Base-by-base conservation (phyloP, 2,113 vertebrate species). In the Trinectes maculatus region DNA sequence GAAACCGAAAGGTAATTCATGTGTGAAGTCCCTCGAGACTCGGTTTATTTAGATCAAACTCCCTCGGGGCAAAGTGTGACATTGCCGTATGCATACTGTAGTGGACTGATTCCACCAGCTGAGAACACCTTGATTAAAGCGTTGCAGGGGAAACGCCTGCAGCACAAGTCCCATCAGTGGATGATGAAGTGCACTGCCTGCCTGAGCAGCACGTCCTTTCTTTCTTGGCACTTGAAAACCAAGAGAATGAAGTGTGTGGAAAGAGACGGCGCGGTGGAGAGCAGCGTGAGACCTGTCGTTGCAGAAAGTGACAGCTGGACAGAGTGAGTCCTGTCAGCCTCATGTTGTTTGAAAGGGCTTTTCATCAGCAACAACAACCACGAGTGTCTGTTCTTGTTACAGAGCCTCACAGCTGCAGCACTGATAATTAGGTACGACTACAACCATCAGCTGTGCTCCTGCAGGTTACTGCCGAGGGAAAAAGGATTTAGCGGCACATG, bases 1-100 rank as follows among this genome's bases (percentile, higher is more conserved):
- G 57, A 77, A 53, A 60, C 57, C 66, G 37, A 66, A 24, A 63
- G 59, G 54, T 63, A 49, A 63, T 65, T 81, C n/a, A 65, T 70
- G 40, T 34, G 36, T 43, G 46, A 63, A 80, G 72, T 36, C 9
- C 63, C 60, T 37, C 11, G 59, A 66, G 74, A n/a, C 47, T 33
- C 8, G 1, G 18, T 1, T 10, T 25, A 46, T 58, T 58, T 53
- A 49, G 18, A 66, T 26, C 21, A 0, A 72, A 74, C 26, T 59
- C 54, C 29, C 71, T 36, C 2, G 31, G 42, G 63, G 63, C 25
- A 3, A 59, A 48, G 68, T 10, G 25, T 31, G 36, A 77, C 62
- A 64, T 54, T 52, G 12, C 5, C 1, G 7, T 13, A 31, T 46
- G 37, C 19, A 31, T 43, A 8, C 39, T 22, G 19, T n/a, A 33